Evolutionary conservation across 2,113 vertebrate genomes (phyloP).

Genomic region (Clarias macrocephalus): DNA sequence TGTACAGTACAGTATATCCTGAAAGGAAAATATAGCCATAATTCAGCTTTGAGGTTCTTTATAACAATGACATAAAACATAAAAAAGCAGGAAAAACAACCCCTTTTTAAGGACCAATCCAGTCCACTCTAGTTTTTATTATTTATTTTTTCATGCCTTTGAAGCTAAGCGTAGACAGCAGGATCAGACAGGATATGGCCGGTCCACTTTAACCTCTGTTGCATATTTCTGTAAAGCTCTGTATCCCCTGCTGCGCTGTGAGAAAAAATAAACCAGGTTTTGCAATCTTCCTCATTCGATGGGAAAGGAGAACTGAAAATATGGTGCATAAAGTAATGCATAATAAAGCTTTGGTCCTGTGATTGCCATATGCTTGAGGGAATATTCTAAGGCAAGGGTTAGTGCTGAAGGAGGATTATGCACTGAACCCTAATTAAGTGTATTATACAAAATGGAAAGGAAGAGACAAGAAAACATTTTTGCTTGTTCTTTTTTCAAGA

Average conservation of each 20-base stretch:
- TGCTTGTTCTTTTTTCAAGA: neutral
- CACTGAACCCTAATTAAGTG: neutral
- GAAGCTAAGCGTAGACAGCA: constrained; percentile 62
- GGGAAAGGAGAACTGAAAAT: neutral
- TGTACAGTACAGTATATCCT: constrained; percentile 8
- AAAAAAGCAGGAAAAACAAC: constrained; percentile 21
- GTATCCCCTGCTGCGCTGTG: constrained; percentile 31
- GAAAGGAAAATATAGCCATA: constrained; percentile 6
- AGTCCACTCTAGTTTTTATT: constrained; percentile 61
- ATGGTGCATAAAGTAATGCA: neutral
- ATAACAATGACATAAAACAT: neutral
- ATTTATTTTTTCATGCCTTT: constrained; percentile 42
- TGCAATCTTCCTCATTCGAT: constrained; percentile 22
- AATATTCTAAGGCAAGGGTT: constrained; percentile 4
- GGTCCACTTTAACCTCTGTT: constrained; percentile 17
- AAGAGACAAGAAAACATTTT: neutral
- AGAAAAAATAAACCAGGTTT: constrained; percentile 41
- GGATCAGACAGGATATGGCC: constrained; percentile 57
- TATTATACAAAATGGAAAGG: neutral
- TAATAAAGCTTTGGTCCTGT: too few species aligned
- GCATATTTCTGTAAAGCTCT: constrained; percentile 30
- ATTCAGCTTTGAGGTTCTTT: constrained; percentile 8
- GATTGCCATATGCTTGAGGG: too few species aligned
- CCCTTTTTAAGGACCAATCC: constrained; percentile 58
- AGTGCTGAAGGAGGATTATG: neutral